phyloP scores from a whole-genome alignment of 2,888 invertebrate species.

The Spicauda simplicius region DNA sequence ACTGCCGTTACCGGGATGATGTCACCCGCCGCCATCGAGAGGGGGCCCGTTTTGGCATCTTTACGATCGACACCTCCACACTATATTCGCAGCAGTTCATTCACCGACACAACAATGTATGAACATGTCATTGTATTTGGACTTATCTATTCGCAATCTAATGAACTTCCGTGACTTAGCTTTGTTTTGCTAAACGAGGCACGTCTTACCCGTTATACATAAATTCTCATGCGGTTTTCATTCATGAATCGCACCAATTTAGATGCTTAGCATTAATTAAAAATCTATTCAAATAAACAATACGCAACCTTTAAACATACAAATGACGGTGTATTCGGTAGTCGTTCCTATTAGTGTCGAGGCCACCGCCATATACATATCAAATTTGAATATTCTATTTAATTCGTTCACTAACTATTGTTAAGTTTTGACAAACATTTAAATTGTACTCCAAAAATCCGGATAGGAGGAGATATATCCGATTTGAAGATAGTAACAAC shows the following conservation, averaged over 20 bases:
- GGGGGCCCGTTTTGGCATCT: conserved; percentile 75
- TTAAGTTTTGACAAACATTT: not conserved
- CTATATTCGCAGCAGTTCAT: conserved; percentile 70
- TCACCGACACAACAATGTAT: conserved; percentile 66
- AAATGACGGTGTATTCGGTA: not conserved
- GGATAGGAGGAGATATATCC: not conserved
- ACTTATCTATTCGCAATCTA: conserved; percentile 60
- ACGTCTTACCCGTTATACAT: conserved; percentile 28
- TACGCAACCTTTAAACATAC: conserved; percentile 10
- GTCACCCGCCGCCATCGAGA: conserved; percentile 69
- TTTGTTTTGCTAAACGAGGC: conserved; percentile 24
- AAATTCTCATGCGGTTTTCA: conserved; percentile 12
- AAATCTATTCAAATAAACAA: conserved; percentile 15
- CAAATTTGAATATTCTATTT: conserved; percentile 1
- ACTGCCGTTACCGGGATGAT: conserved; percentile 59
- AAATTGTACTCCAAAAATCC: not conserved
- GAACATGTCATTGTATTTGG: conserved; percentile 49
- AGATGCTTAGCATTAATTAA: not conserved
- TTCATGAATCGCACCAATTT: conserved; percentile 11
- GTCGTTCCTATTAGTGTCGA: not conserved
- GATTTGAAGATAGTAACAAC: too few species aligned
- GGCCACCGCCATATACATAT: not conserved
- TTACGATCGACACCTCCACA: conserved; percentile 81
- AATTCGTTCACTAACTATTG: not conserved
- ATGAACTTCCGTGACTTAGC: conserved; percentile 47